phyloP scores from a whole-genome alignment of 2,797 vertebrate genomes.

The Gorsachius magnificus region DNA sequence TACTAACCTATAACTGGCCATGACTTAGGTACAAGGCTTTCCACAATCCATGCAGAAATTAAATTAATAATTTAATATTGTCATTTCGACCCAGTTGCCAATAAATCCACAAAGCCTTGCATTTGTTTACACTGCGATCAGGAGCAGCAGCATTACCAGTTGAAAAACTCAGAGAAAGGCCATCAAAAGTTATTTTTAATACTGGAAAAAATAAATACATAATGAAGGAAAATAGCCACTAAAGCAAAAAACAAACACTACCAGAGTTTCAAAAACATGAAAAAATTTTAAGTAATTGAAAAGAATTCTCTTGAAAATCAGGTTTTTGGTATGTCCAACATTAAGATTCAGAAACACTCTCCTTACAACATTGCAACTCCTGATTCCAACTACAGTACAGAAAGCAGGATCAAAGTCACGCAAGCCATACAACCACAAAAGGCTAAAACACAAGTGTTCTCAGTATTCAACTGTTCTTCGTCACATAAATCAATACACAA shows the following conservation, averaged over 20 bases:
- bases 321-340: not conserved
- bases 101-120: not conserved
- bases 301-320: not conserved
- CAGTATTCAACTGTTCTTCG: not conserved
- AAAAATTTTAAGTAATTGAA: not conserved
- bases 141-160: not conserved
- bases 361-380: not conserved
- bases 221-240: not conserved
- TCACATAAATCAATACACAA: not conserved
- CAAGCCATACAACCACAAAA: not conserved
- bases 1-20: not conserved
- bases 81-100: not conserved
- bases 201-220: not conserved
- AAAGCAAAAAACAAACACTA: not conserved
- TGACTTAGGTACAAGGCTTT: not conserved
- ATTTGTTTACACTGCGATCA: not conserved
- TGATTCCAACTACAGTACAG: not conserved
- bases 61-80: not conserved
- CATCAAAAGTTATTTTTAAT: not conserved
- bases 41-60: not conserved
- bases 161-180: not conserved
- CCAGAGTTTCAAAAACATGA: rapidly evolving
- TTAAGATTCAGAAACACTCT: not conserved
- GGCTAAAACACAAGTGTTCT: not conserved
- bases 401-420: not conserved